phyloP scores from a whole-genome alignment of 2,113 vertebrate genomes.

The Percina caprodes region DNA sequence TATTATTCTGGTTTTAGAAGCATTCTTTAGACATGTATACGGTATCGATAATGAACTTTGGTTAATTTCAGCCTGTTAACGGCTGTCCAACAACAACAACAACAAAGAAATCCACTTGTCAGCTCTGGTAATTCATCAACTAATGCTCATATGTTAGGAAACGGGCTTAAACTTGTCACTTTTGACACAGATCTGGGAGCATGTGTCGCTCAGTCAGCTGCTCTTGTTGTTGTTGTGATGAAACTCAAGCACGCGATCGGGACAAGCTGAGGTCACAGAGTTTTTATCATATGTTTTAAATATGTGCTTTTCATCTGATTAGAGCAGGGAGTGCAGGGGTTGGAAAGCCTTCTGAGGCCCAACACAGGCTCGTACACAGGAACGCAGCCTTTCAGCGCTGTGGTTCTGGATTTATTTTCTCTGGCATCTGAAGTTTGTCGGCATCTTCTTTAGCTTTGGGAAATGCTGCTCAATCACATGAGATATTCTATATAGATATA shows the following conservation, averaged over 20 bases:
- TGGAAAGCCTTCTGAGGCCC: not conserved
- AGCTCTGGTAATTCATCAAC: not conserved
- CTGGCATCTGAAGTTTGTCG: slow-evolving; percentile 3
- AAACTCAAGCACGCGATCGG: not conserved
- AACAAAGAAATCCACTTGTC: not conserved
- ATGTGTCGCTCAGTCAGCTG: slow-evolving; percentile 3
- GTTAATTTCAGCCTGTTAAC: too few species aligned
- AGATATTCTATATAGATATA: too few species aligned
- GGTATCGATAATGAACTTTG: too few species aligned
- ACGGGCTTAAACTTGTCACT: not conserved
- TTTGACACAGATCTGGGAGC: not conserved
- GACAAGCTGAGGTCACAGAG: not conserved
- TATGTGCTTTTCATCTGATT: not conserved
- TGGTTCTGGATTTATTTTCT: slow-evolving; percentile 36
- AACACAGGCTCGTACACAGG: not conserved
- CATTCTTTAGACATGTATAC: too few species aligned
- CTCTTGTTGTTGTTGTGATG: slow-evolving; percentile 4
- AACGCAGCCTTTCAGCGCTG: not conserved
- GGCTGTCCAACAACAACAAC: not conserved
- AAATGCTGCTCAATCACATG: not conserved
- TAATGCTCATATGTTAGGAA: not conserved
- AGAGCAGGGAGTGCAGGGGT: too few species aligned
- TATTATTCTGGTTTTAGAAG: too few species aligned
- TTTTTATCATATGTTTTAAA: not conserved
- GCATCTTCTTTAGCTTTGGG: not conserved